These are phyloP conservation scores for Apantesis nais DNA, from an alignment of 2,888 invertebrate species.

Conservation along the genomic window DNA sequence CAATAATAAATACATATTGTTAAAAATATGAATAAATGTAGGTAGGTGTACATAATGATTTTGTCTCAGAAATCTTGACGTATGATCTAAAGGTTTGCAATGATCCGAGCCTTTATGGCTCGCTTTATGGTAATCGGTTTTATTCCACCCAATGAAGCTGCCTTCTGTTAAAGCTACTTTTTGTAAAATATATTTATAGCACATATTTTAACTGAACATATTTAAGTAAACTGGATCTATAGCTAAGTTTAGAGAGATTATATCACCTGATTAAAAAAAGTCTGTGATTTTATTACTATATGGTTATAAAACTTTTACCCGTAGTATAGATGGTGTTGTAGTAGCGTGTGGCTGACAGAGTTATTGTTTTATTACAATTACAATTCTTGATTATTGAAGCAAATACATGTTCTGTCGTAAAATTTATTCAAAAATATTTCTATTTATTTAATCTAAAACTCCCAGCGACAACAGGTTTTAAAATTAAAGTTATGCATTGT, in stretches of 20 bases:
- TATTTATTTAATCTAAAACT: no score
- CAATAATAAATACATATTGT: neutral
- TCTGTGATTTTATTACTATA: no score
- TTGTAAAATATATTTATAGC: conserved; percentile 55
- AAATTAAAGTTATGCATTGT: no score
- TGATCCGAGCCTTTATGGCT: conserved; percentile 48
- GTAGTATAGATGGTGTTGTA: no score
- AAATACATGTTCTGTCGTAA: no score
- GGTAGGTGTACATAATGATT: conserved; percentile 26
- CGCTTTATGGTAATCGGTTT: conserved; percentile 19
- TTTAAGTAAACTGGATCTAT: neutral
- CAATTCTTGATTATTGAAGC: no score
- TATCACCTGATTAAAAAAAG: neutral
- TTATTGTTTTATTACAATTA: no score
- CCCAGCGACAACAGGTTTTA: no score
- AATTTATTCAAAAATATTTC: no score
- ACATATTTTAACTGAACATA: conserved; percentile 34
- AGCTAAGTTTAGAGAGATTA: conserved; percentile 9
- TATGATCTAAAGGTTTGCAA: conserved; percentile 26
- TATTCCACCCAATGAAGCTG: conserved; percentile 45
- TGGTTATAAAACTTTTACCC: no score
- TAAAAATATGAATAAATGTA: neutral
- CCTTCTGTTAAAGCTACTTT: conserved; percentile 40
- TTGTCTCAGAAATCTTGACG: conserved; percentile 15
- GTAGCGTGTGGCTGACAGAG: no score